Evolutionary conservation across 2,113 vertebrate species (phyloP).

Genomic region (Stegastes partitus): DNA sequence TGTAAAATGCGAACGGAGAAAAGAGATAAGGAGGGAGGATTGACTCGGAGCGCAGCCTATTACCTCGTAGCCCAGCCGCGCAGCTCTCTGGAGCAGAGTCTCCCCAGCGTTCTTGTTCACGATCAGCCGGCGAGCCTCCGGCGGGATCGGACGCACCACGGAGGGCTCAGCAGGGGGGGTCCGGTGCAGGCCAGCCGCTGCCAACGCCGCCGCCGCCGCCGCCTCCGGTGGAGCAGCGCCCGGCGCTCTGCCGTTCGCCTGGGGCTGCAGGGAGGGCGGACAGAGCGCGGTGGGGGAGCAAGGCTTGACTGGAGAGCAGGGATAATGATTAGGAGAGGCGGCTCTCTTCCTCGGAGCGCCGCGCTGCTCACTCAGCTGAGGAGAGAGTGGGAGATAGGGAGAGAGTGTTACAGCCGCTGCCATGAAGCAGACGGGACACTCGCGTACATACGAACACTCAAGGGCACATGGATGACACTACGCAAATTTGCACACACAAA

Average conservation of each 20-base stretch:
- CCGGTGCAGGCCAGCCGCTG: slow-evolving; percentile 55
- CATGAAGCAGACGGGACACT: slow-evolving; percentile 74
- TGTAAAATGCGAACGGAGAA: slow-evolving; percentile 39
- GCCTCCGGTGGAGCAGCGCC: slow-evolving; percentile 57
- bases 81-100: slow-evolving; percentile 95
- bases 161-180: slow-evolving; percentile 70
- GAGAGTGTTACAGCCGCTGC: slow-evolving; percentile 79
- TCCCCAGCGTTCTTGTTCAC: slow-evolving; percentile 99
- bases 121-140: slow-evolving; percentile 94
- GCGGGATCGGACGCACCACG: slow-evolving; percentile 91
- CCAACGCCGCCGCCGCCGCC: slow-evolving; percentile 54
- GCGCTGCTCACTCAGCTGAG: slow-evolving; percentile 80
- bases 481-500: background rate
- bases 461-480: slow-evolving; percentile 22
- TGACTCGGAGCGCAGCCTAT: slow-evolving; percentile 12
- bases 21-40: slow-evolving; percentile 18
- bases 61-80: slow-evolving; percentile 96
- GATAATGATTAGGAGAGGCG: slow-evolving; percentile 80
- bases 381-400: slow-evolving; percentile 56
- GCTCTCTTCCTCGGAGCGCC: slow-evolving; percentile 73
- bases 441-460: slow-evolving; percentile 13
- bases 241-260: slow-evolving; percentile 70
- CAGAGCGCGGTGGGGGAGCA: slow-evolving; percentile 78
- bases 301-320: slow-evolving; percentile 80
- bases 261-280: slow-evolving; percentile 82